A percentile compares a stretch with the other conserved stretches of the same genome.
Conservation (phyloP, 2,113 vertebrate genomes). For the Mesocricetus auratus region DNA sequence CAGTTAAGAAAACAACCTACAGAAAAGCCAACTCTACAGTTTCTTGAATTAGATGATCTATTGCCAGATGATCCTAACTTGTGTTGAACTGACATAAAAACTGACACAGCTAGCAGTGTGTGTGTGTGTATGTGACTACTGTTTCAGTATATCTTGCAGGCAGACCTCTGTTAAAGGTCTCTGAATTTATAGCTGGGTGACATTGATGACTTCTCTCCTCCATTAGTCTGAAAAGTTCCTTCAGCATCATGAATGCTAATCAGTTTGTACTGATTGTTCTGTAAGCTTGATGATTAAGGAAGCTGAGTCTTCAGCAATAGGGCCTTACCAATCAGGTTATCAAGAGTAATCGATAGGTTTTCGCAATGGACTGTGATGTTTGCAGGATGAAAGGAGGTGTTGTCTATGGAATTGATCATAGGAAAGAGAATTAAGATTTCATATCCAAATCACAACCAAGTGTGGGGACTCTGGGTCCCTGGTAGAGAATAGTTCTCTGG, state of each 20-base stretch:
- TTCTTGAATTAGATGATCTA: not conserved
- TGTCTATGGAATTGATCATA: not conserved
- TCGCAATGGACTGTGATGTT: not conserved
- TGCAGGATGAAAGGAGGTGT: rapidly evolving
- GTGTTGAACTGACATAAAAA: not conserved
- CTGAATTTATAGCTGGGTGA: not conserved
- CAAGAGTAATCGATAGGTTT: not conserved
- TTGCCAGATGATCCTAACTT: not conserved
- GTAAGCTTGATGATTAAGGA: not conserved
- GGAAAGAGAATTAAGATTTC: not conserved
- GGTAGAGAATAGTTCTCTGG: not conserved
- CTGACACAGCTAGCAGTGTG: not conserved
- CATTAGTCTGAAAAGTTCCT: too few species aligned
- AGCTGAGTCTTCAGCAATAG: not conserved
- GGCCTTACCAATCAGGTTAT: not conserved
- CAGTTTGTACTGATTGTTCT: not conserved
- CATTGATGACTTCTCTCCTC: not conserved
- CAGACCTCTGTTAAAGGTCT: not conserved
- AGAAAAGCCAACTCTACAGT: not conserved
- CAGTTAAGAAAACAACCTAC: not conserved
- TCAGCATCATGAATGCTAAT: not conserved
- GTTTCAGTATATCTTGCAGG: not conserved
- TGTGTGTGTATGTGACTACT: not conserved
- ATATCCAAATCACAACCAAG: not conserved
- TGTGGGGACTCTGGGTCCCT: not conserved